Evolutionary conservation across 2,888 invertebrate genomes (phyloP), one percentile per base, ranked within the genome.

Genomic region (Brachycybe producta): DNA sequence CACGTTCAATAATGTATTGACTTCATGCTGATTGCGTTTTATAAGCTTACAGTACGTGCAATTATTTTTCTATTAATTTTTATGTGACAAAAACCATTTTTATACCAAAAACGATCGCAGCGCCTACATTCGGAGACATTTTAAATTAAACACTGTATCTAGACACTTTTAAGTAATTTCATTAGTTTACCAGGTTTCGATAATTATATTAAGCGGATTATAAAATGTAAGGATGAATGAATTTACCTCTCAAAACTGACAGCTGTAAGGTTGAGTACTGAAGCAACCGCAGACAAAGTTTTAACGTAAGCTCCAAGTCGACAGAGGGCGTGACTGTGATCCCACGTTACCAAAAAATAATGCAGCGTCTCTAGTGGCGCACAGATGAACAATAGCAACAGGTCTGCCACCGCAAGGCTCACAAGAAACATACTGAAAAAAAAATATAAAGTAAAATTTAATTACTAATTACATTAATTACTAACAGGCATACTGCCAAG

Each of bases 211-310:
- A 32, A n/a, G n/a, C n/a, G n/a, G n/a, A n/a, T n/a, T n/a, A n/a
- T n/a, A n/a, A n/a, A n/a, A n/a, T n/a, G n/a, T n/a, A n/a, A n/a
- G n/a, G n/a, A n/a, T n/a, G n/a, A n/a, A n/a, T n/a, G n/a, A n/a
- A n/a, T n/a, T 61, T 59, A 73, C 73, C 73, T 69, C 62, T 73
- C 73, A 3, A 72, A 58, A 35, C 70, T 72, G 50, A 73, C 70
- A 2, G 72, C 70, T 26, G 69, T 65, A 7, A 73, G 62, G 55
- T 73, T 73, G 32, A 72, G 64, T 2, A 73, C 69, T 11, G 73
- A 71, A 0, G 70, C 69, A 4, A 67, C 64, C 1, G 70, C 71
- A 0, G 71, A 68, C 21, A 72, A 60, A 55, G 70, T 65, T 56
- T 71, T 69, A 2, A 65, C 66, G 58, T 68, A 72, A 28, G 65